Base-by-base conservation (phyloP, 2,113 vertebrate species). In the Bombycilla garrulus region DNA sequence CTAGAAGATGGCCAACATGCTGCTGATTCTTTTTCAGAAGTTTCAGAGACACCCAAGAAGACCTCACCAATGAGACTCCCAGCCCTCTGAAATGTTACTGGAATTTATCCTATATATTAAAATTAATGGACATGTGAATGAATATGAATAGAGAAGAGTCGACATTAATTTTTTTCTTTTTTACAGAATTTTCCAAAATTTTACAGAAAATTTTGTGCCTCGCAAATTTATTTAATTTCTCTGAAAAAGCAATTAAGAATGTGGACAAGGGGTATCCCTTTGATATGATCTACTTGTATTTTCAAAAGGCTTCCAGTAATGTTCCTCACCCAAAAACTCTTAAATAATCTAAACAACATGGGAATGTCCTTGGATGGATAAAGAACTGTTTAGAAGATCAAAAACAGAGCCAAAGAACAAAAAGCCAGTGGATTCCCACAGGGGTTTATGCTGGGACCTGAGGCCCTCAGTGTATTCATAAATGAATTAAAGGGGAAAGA, bases 401-500 rank as follows among this genome's bases (percentile, higher is more conserved):
- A 54, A 94, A 94, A 74, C 53, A 90, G 77, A 87, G 40, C 12
- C 40, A 81, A 74, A 81, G 60, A 95, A 79, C 17, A 90, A 96
- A 96, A 81, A 72, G 6, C 20, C 40, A 72, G 2, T 15, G 14
- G 25, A 67, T 6, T 64, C 48, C 36, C 66, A 53, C 16, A 79
- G 40, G 53, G 25, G 72, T 80, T 62, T 65, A 31, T 69, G 19
- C 66, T 65, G 62, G n/a, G 81, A 95, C 81, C 78, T 72, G 40
- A 93, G 50, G 50, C 69, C 50, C 66, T 88, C 57, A 79, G 81
- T 31, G 25, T 72, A 69, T 69, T 80, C 85, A 90, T 47, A 91
- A 86, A 84, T 53, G 3, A 92, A 81, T 89, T 76, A 85, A 90
- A 91, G 17, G 5, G n/a, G 38, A 38, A 40, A 81, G 19, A 95